Evolutionary conservation across 35 echinoderm and acorn worm genomes (phyloP).

Genomic region (Nesometra sesokonis): DNA sequence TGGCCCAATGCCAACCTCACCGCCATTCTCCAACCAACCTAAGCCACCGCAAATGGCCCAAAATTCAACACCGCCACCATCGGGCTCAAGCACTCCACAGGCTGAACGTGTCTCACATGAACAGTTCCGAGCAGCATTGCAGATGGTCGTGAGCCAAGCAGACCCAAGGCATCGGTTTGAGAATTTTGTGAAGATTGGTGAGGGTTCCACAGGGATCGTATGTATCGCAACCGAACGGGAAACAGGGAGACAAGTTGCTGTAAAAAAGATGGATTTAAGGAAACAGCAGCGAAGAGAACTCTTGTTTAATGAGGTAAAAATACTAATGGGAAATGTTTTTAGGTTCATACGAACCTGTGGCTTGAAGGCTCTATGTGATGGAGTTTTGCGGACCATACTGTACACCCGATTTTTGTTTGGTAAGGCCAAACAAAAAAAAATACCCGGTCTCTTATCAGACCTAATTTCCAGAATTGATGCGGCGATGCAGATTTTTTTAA

Average conservation of each 20-base stretch:
- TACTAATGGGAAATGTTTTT: too few species aligned
- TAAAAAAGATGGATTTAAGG: slow-evolving; percentile 98
- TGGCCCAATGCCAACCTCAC: background rate
- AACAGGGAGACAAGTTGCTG: slow-evolving; percentile 79
- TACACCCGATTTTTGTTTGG: too few species aligned
- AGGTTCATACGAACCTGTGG: too few species aligned
- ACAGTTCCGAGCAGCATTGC: slow-evolving; percentile 86
- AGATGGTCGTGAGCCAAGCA: slow-evolving; percentile 89
- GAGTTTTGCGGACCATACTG: too few species aligned
- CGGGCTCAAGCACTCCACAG: slow-evolving; percentile 30
- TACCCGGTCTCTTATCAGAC: too few species aligned
- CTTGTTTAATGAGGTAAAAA: slow-evolving; percentile 92
- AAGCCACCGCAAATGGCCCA: slow-evolving; percentile 7
- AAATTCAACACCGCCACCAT: slow-evolving; percentile 20
- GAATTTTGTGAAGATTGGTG: slow-evolving; percentile 99
- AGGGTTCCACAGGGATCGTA: slow-evolving; percentile 94
- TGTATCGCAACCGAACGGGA: slow-evolving; percentile 81
- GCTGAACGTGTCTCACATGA: slow-evolving; percentile 87
- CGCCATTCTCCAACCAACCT: background rate
- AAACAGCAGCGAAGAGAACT: slow-evolving; percentile 99
- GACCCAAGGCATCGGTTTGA: slow-evolving; percentile 59
- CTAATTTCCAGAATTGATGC: too few species aligned
- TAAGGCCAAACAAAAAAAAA: too few species aligned
- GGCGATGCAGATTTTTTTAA: too few species aligned
- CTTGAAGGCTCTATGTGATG: too few species aligned